phyloP scores from a whole-genome alignment of 2,888 invertebrate species.

The Diarsia dahlii region DNA sequence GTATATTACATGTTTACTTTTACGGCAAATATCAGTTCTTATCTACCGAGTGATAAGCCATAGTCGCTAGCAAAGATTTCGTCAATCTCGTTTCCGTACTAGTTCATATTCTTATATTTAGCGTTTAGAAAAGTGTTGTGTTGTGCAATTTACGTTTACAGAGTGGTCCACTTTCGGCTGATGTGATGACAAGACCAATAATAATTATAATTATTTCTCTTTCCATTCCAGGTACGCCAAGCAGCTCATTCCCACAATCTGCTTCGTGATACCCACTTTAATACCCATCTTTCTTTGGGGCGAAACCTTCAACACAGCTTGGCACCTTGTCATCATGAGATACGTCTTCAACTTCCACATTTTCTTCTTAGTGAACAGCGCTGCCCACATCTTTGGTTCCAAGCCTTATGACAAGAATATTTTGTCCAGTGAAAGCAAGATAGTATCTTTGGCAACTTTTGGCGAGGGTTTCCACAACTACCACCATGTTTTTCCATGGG shows the following conservation, averaged over 20 bases:
- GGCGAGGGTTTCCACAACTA: slow-evolving; percentile 81
- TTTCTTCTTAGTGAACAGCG: slow-evolving; percentile 92
- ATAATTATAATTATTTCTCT: neutral
- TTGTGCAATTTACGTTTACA: too few relatives aligned
- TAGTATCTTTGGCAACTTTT: slow-evolving; percentile 67
- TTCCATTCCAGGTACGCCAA: slow-evolving; percentile 53
- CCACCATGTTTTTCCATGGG: slow-evolving; percentile 79
- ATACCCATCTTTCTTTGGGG: slow-evolving; percentile 91
- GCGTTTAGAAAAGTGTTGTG: too few relatives aligned
- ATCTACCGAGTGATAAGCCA: too few relatives aligned
- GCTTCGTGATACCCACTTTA: slow-evolving; percentile 85
- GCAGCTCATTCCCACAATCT: slow-evolving; percentile 70
- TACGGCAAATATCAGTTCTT: too few relatives aligned
- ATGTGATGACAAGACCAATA: neutral
- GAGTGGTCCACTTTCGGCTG: too few relatives aligned
- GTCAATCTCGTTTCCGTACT: too few relatives aligned
- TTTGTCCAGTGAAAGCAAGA: slow-evolving; percentile 66
- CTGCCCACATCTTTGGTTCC: slow-evolving; percentile 89
- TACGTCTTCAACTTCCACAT: slow-evolving; percentile 90
- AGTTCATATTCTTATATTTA: too few relatives aligned
- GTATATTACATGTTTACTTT: too few relatives aligned
- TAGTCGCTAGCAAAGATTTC: too few relatives aligned
- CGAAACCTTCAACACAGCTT: slow-evolving; percentile 83
- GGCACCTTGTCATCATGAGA: slow-evolving; percentile 85
- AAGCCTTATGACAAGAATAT: slow-evolving; percentile 84